Conservation (phyloP, 1,140 invertebrate genomes). For the Ceratina australensis region DNA sequence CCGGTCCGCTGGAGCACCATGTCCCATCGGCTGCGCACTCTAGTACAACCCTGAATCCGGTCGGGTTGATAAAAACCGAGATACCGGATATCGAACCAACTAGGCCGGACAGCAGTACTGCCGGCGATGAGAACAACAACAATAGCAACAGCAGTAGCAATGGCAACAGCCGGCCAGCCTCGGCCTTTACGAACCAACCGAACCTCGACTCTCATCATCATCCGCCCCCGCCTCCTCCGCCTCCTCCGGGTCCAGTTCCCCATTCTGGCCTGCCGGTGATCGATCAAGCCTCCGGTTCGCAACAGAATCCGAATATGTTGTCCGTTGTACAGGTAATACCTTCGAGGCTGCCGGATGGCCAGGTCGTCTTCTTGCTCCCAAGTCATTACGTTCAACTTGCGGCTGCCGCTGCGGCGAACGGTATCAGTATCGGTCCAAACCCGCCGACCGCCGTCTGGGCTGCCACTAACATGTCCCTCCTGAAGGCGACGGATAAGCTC, state of each 20-base stretch:
- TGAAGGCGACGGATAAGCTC: conserved; percentile 76
- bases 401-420: conserved; percentile 77
- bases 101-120: conserved; percentile 76
- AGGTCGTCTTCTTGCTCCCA: conserved; percentile 81
- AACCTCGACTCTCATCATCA: conserved; percentile 64
- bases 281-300: conserved; percentile 72
- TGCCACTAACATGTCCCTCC: conserved; percentile 77
- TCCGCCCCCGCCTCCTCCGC: conserved; percentile 8
- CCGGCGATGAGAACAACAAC: conserved; percentile 76
- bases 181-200: conserved; percentile 74
- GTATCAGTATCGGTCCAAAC: conserved; percentile 77
- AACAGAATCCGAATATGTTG: conserved; percentile 75
- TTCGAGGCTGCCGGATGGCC: conserved; percentile 80
- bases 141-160: conserved; percentile 65
- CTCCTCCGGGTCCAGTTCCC: background rate
- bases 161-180: conserved; percentile 67
- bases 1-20: conserved; percentile 72
- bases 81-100: conserved; percentile 72
- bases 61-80: conserved; percentile 73
- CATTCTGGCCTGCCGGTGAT: conserved; percentile 57
- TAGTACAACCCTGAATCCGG: conserved; percentile 67
- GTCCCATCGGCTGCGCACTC: conserved; percentile 70
- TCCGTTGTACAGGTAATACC: conserved; percentile 80
- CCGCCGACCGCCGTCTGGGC: conserved; percentile 78
- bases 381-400: conserved; percentile 81